Evolutionary conservation across 1,140 invertebrate genomes (phyloP).

Genomic region (Diploscapter pachys): DNA sequence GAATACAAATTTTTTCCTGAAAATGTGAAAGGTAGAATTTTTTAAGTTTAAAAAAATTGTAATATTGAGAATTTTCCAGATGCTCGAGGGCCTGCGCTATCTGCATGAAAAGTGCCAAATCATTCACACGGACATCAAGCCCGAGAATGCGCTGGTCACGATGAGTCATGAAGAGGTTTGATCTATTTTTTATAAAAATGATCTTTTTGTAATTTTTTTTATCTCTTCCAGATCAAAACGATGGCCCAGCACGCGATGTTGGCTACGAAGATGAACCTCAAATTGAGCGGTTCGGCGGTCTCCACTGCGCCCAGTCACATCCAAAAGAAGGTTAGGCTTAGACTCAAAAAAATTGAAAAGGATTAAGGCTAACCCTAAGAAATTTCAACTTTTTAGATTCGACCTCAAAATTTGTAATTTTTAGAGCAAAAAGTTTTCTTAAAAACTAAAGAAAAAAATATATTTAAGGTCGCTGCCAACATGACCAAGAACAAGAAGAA

Average conservation of each 20-base stretch:
- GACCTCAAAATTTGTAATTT: too few species aligned
- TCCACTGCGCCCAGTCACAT: constrained; percentile 65
- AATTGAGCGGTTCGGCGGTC: constrained; percentile 72
- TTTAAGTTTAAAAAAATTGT: too few species aligned
- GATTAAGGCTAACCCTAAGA: too few species aligned
- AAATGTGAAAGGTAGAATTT: too few species aligned
- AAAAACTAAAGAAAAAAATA: too few species aligned
- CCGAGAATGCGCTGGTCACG: constrained; percentile 84
- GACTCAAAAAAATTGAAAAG: too few species aligned
- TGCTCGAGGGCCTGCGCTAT: constrained; percentile 89
- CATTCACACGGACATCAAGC: constrained; percentile 99
- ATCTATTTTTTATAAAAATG: constrained; percentile 15
- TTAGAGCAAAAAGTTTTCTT: too few species aligned
- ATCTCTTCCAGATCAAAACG: background rate
- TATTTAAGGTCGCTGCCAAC: constrained; percentile 62
- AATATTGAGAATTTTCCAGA: constrained; percentile 61
- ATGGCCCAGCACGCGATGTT: constrained; percentile 66
- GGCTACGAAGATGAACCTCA: constrained; percentile 75
- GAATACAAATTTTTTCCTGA: too few species aligned
- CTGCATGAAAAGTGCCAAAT: constrained; percentile 93
- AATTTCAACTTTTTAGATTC: too few species aligned
- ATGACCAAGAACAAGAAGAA: constrained; percentile 99
- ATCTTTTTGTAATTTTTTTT: background rate
- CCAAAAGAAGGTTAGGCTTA: constrained; percentile 48
- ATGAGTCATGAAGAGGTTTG: constrained; percentile 45